Conservation (phyloP, 1,140 invertebrate genomes). For the Cotesia glomerata region DNA sequence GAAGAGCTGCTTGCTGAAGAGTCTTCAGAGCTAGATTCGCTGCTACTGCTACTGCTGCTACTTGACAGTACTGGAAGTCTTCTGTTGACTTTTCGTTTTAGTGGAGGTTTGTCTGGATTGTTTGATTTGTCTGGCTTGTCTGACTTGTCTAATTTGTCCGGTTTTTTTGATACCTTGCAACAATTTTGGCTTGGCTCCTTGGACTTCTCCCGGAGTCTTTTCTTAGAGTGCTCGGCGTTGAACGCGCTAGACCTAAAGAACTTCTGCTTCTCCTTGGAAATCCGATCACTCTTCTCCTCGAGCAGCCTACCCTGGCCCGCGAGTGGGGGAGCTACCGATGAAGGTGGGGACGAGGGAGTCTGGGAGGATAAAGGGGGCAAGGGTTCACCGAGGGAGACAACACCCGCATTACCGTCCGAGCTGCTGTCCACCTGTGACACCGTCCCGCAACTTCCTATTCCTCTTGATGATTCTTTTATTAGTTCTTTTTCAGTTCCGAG, state of each 20-base stretch:
- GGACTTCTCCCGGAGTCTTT: conserved; percentile 33
- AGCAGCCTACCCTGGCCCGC: conserved; percentile 59
- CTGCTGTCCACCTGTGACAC: conserved; percentile 62
- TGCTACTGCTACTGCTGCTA: conserved; percentile 39
- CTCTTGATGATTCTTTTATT: conserved; percentile 46
- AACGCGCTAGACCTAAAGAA: conserved; percentile 81
- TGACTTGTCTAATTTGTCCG: no score
- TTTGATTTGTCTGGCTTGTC: conserved; percentile 15
- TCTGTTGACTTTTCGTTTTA: neutral
- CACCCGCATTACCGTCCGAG: conserved; percentile 69
- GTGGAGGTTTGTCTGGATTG: no score
- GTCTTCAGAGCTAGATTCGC: conserved; percentile 44
- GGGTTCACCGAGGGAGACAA: conserved; percentile 64
- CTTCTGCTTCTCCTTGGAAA: conserved; percentile 86
- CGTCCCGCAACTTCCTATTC: conserved; percentile 27
- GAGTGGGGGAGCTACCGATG: conserved; percentile 44
- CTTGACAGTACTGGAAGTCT: conserved; percentile 16
- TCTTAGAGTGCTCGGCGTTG: conserved; percentile 66
- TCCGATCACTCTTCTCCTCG: conserved; percentile 72
- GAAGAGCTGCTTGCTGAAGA: conserved; percentile 42
- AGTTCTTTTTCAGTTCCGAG: conserved; percentile 10
- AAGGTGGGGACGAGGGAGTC: no score
- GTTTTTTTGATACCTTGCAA: conserved; percentile 38
- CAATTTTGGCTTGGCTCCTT: conserved; percentile 35
- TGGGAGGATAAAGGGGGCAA: conserved; percentile 51